phyloP scores from a whole-genome alignment of 2,888 invertebrate species.

The Rugalucina vietnamica region DNA sequence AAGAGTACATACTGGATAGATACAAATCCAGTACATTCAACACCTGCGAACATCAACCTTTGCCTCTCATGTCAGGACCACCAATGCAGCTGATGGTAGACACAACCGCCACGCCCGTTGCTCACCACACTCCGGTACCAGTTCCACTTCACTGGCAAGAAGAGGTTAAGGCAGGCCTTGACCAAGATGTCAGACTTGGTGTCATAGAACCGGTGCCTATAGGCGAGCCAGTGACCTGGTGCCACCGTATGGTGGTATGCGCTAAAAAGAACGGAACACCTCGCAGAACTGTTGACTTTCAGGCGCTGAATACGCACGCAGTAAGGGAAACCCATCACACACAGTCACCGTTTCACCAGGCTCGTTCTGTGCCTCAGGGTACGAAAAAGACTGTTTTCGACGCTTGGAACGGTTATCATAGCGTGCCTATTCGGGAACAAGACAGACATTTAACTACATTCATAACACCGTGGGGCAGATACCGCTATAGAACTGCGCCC shows the following conservation, averaged over 20 bases:
- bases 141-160: slow-evolving; percentile 73
- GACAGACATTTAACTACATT: slow-evolving; percentile 64
- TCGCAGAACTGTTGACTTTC: slow-evolving; percentile 67
- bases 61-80: slow-evolving; percentile 20
- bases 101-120: slow-evolving; percentile 63
- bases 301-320: slow-evolving; percentile 64
- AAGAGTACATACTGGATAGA: slow-evolving; percentile 59
- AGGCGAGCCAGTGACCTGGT: slow-evolving; percentile 69
- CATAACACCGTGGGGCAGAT: slow-evolving; percentile 67
- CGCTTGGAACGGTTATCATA: slow-evolving; percentile 63
- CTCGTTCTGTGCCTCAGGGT: slow-evolving; percentile 59
- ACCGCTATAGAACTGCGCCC: slow-evolving; percentile 61
- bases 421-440: slow-evolving; percentile 53
- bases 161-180: slow-evolving; percentile 67
- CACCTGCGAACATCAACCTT: slow-evolving; percentile 68
- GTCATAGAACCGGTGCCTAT: slow-evolving; percentile 65
- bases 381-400: slow-evolving; percentile 63
- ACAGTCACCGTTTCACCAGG: slow-evolving; percentile 64
- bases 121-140: slow-evolving; percentile 70
- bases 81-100: slow-evolving; percentile 68
- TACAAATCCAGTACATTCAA: slow-evolving; percentile 72
- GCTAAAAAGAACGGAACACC: slow-evolving; percentile 65
- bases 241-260: slow-evolving; percentile 65
- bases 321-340: slow-evolving; percentile 66
- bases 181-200: slow-evolving; percentile 65